Evolutionary conservation across 2,797 vertebrate species (phyloP).

Genomic region (Bufotes viridis): DNA sequence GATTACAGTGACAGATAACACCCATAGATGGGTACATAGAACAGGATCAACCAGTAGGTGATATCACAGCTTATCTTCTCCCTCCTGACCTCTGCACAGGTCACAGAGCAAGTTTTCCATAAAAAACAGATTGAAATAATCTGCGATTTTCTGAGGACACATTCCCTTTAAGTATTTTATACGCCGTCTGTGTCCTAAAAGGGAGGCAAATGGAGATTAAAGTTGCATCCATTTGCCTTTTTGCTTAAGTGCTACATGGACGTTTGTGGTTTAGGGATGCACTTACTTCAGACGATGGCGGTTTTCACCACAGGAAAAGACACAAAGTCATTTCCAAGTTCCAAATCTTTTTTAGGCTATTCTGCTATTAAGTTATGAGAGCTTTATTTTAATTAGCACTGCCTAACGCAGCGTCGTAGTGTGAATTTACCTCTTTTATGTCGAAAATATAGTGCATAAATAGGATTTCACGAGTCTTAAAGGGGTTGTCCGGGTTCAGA

Average conservation of each 20-base stretch:
- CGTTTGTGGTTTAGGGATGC: background rate
- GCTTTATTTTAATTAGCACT: background rate
- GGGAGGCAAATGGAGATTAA: background rate
- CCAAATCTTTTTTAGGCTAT: background rate
- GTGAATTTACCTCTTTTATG: too few species aligned
- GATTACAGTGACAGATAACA: too few species aligned
- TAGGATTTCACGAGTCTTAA: too few species aligned
- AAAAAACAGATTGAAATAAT: too few species aligned
- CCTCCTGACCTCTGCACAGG: too few species aligned
- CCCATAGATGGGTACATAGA: too few species aligned
- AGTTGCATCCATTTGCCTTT: background rate
- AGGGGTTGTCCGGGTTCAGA: too few species aligned
- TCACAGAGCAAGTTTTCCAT: too few species aligned
- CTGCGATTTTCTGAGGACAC: background rate
- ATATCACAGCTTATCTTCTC: too few species aligned
- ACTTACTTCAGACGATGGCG: background rate
- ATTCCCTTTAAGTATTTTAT: background rate
- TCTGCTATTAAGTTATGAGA: background rate
- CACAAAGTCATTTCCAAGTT: background rate
- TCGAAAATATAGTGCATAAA: too few species aligned
- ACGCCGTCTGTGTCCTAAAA: background rate
- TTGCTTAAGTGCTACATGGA: background rate
- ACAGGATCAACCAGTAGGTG: too few species aligned
- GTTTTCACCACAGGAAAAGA: slow-evolving; percentile 22
- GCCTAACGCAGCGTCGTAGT: too few species aligned